Evolutionary conservation across 1,140 invertebrate species (phyloP), one percentile per base, ranked within the genome.

Genomic region (Neocloeon triangulifer): DNA sequence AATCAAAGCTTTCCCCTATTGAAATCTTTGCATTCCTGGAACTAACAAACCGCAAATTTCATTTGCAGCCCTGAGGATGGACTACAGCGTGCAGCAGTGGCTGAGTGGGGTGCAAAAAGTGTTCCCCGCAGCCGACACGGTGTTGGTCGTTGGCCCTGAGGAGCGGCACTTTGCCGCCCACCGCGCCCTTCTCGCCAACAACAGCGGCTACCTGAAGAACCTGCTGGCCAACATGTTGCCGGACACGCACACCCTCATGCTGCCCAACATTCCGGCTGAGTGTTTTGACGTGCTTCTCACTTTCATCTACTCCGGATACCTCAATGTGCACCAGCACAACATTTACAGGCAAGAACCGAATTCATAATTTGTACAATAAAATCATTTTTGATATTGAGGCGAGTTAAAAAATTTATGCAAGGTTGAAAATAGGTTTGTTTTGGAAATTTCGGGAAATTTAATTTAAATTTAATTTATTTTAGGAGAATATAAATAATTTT

Each of bases 291-390:
- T 69, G 0, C 44, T 79, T 2, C 52, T 78, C 2, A 68, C 70
- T 7, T 77, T 73, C 47, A 76, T 78, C 71, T 76, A 76, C 50
- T 75, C 73, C 2, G 73, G 73, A 1, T 66, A 64, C 30, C 47
- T 78, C 33, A 70, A 75, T 39, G 51, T 78, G 14, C 73, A 62
- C 18, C 49, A 66, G 13, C 63, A 66, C 17, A 76, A 76, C 47
- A 71, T 77, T 29, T 77, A 76, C 50, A 69, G 40, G 32, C 33
- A 32, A 8, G 14, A 30, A 8, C 16, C n/a, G 20, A 23, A 31
- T 17, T 31, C 12, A 31, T 19, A 8, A 5, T 10, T 18, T 10
- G 30, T 10, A 19, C 8, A 23, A 23, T 8, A 27, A 5, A 27
- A 6, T 27, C 5, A 27, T 14, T 5, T 14, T 7, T 14, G 16